Evolutionary conservation across 2,113 vertebrate species (phyloP), one percentile per base, ranked within the genome.

Genomic region (Hydrolagus affinis): DNA sequence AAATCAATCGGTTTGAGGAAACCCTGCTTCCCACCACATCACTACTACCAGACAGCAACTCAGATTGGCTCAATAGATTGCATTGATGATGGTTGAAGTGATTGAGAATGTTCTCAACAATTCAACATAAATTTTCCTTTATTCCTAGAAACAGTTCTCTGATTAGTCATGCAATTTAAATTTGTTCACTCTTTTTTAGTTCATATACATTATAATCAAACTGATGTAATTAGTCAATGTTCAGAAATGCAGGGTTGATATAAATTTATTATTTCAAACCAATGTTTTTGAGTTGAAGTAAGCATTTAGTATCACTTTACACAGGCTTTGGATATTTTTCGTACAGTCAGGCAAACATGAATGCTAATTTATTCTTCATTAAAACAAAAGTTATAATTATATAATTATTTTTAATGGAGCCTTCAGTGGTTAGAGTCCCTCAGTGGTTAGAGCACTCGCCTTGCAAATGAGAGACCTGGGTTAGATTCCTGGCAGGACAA

Each of bases 161-260:
- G 56, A 75, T 56, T n/a, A 56, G 73, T n/a, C 17, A 10, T 75
- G 32, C 73, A 75, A 75, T 75, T 75, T 57, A 56, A 75, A 75
- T 75, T 75, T 75, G 19, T 21, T 44, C 56, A 30, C 73, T n/a
- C n/a, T 21, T 57, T 28, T 32, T 75, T 75, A 19, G 32, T 11
- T 75, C 11, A 21, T n/a, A 21, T 3, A 1, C 3, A n/a, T n/a
- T n/a, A n/a, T n/a, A 19, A 75, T 75, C 73, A 75, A 75, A 75
- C 8, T 74, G 72, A 10, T 32, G 17, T 44, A 75, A 56, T 75
- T 75, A 75, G 73, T 75, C 73, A 56, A 32, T 75, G 32, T 8
- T 75, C 73, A 57, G 32, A 75, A 30, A 75, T n/a, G 17, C 32
- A 8, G 32, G 73, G 30, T 19, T 10, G 32, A 75, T 17, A 75